Conservation (phyloP, 1,140 invertebrate genomes). For the Drosophila saltans region DNA sequence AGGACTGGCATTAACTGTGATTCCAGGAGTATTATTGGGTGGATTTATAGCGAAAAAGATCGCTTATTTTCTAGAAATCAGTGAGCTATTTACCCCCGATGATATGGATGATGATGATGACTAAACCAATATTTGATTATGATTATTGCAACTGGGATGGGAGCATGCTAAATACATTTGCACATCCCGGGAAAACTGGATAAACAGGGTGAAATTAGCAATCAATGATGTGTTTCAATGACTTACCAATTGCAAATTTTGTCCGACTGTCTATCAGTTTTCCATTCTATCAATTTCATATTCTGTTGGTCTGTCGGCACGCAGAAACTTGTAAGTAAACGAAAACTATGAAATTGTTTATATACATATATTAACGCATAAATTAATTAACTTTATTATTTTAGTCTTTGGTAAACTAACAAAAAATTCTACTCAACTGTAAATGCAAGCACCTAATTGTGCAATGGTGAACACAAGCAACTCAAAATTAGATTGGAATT, state of each 20-base stretch:
- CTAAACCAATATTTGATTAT: slow-evolving; percentile 3
- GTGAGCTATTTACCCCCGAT: slow-evolving; percentile 44
- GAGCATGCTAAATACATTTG: not conserved
- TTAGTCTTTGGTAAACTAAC: not conserved
- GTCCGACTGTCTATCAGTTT: not conserved
- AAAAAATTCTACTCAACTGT: slow-evolving; percentile 19
- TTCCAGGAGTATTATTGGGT: slow-evolving; percentile 49
- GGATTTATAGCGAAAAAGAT: slow-evolving; percentile 36
- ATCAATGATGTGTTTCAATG: not conserved
- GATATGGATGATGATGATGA: slow-evolving; percentile 31
- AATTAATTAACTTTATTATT: not conserved
- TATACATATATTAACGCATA: not conserved
- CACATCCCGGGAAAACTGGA: slow-evolving; percentile 11
- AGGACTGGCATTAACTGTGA: slow-evolving; percentile 17
- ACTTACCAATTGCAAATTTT: not conserved
- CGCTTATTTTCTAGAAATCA: slow-evolving; percentile 48
- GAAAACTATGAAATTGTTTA: not conserved
- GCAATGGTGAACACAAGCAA: not conserved
- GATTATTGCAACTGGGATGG: not conserved
- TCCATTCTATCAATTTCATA: not conserved
- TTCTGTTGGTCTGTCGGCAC: not conserved
- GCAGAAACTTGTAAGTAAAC: not conserved
- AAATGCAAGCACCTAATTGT: slow-evolving; percentile 1
- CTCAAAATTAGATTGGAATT: slow-evolving; percentile 4
- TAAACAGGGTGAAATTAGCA: slow-evolving; percentile 1